phyloP scores from a whole-genome alignment of 2,797 vertebrate genomes.

The Chelon auratus region DNA sequence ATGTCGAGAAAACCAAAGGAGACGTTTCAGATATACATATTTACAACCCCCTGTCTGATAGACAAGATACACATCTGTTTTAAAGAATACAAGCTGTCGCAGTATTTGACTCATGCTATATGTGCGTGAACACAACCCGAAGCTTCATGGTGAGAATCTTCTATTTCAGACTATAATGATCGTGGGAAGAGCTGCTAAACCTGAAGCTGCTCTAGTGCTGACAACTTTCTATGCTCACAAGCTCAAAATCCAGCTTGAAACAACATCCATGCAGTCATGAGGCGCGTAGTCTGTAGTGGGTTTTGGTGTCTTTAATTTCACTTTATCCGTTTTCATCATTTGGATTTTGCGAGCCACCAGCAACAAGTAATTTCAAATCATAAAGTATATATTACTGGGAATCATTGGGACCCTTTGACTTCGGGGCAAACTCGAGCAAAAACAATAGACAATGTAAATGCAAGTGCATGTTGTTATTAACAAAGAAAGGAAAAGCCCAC shows the following conservation, averaged over 20 bases:
- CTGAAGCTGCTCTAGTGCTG: background rate
- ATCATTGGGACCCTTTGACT: background rate
- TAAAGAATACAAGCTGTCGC: background rate
- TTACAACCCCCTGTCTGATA: background rate
- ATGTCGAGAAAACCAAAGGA: background rate
- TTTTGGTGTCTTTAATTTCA: background rate
- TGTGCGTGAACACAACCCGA: slow-evolving; percentile 1
- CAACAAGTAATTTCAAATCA: background rate
- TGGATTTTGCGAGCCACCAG: background rate
- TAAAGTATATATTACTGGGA: slow-evolving; percentile 6
- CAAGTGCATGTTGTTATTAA: too few species aligned
- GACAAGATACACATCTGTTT: background rate
- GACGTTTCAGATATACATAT: background rate
- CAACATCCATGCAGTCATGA: background rate
- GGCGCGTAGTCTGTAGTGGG: background rate
- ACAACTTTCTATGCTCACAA: background rate
- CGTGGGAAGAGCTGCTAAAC: background rate
- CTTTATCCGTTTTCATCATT: background rate
- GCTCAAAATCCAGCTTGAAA: slow-evolving; percentile 11
- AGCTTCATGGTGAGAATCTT: background rate
- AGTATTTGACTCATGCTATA: background rate
- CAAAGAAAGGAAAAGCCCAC: background rate
- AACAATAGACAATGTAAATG: background rate
- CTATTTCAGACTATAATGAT: background rate
- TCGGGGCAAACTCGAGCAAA: background rate